Percentiles rank a stretch among this genome's conserved stretches.
These are phyloP conservation scores for Fregata magnificens DNA, from an alignment of 2,113 vertebrate species.

Conservation along the genomic window DNA sequence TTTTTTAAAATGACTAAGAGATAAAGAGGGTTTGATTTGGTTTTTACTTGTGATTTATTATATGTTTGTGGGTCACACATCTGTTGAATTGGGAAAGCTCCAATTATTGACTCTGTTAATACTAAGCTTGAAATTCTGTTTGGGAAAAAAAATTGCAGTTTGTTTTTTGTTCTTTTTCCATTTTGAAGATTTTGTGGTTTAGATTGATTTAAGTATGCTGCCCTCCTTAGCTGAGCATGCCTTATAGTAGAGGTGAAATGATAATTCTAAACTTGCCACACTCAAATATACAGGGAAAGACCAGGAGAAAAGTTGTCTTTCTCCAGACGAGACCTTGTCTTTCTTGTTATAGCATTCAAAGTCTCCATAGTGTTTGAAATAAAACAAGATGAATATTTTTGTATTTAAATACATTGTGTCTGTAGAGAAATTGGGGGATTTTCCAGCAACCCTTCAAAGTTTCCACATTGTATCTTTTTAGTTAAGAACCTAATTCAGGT, in stretches of 20 bases:
- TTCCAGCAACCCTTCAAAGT: not conserved
- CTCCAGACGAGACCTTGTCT: not conserved
- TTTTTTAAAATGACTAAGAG: not conserved
- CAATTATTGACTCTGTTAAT: not conserved
- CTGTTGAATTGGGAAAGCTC: not conserved
- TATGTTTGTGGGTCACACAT: not conserved
- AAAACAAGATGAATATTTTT: not conserved
- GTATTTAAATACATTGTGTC: not conserved
- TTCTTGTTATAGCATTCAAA: not conserved
- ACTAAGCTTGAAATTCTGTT: not conserved
- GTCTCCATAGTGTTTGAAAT: not conserved
- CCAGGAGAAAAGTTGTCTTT: not conserved
- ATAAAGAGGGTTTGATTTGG: not conserved
- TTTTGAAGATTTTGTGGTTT: not conserved
- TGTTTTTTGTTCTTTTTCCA: not conserved
- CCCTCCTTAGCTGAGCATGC: not conserved
- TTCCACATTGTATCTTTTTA: not conserved
- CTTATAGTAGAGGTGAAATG: not conserved
- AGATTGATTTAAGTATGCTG: not conserved
- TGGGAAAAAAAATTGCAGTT: not conserved
- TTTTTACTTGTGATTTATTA: not conserved
- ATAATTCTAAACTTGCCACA: not conserved
- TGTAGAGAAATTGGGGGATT: not conserved
- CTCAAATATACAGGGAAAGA: not conserved
- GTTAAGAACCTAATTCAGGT: not conserved